phyloP scores from a whole-genome alignment of 2,113 vertebrate species.

The Ovibos moschatus region DNA sequence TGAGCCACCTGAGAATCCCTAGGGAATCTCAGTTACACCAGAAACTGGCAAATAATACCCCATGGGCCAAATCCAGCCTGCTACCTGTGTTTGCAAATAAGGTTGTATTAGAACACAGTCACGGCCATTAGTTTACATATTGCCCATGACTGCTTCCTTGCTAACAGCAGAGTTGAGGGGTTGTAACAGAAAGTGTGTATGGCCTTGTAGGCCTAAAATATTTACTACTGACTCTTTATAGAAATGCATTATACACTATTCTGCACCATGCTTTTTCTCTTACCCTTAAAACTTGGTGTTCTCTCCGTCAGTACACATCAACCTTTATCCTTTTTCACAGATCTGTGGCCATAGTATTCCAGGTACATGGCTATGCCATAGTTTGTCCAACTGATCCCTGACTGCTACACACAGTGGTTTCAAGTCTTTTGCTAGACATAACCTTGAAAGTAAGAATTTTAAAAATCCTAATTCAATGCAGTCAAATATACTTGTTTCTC shows the following conservation, averaged over 20 bases:
- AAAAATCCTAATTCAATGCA: background rate
- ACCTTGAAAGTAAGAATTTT: background rate
- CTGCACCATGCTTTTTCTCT: background rate
- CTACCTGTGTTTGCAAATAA: background rate
- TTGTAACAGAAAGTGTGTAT: background rate
- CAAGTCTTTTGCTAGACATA: background rate
- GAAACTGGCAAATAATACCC: background rate
- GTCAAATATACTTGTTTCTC: background rate
- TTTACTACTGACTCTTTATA: background rate
- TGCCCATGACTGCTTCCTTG: background rate
- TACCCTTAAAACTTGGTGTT: no score
- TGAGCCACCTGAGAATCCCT: background rate
- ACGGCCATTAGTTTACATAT: background rate
- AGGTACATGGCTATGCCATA: rapidly evolving
- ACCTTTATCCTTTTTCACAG: background rate
- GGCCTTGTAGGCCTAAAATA: background rate
- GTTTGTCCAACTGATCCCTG: background rate
- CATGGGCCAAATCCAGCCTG: background rate
- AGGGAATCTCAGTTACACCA: background rate
- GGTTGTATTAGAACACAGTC: background rate
- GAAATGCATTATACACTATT: background rate
- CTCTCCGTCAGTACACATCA: rapidly evolving
- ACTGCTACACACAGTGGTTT: background rate
- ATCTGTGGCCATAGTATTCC: background rate
- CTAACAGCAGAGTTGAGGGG: background rate